Evolutionary conservation across 2,888 invertebrate genomes (phyloP).

Genomic region (Morpho deidamia): DNA sequence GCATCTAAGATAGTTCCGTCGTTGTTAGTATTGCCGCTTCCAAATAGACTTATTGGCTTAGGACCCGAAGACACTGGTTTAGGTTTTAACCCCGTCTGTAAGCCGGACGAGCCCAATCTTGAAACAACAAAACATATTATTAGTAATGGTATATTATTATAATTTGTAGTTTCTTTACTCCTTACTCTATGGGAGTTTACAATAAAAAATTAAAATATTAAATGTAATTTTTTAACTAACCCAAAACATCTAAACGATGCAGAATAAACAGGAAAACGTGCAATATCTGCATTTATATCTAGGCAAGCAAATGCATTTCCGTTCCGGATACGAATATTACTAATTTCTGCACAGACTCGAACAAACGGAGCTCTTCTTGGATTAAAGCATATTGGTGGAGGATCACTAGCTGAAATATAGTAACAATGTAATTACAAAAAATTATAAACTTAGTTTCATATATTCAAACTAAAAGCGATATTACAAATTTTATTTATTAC

Average conservation of each 20-base stretch:
- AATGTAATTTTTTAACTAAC: conserved; percentile 40
- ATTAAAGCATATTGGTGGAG: conserved; percentile 83
- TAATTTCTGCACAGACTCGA: conserved; percentile 85
- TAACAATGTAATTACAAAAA: not conserved
- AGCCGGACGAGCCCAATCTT: conserved; percentile 61
- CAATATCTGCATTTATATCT: conserved; percentile 83
- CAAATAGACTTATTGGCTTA: conserved; percentile 57
- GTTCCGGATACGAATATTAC: conserved; percentile 87
- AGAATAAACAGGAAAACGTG: conserved; percentile 77
- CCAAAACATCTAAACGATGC: conserved; percentile 74
- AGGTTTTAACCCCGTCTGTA: conserved; percentile 67
- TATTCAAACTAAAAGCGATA: not conserved
- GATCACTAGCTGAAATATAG: conserved; percentile 82
- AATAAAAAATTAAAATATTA: no score
- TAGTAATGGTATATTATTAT: not conserved
- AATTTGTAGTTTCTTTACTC: no score
- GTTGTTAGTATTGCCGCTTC: conserved; percentile 43
- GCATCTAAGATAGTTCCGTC: conserved; percentile 34
- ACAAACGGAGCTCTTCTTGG: conserved; percentile 84
- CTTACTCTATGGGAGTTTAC: no score
- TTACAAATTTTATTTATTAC: not conserved
- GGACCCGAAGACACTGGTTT: conserved; percentile 62
- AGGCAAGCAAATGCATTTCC: conserved; percentile 89
- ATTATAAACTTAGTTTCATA: not conserved
- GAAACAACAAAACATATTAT: conserved; percentile 22